phyloP scores from a whole-genome alignment of 2,888 invertebrate genomes.

The Drosophila nr. perissopoda region DNA sequence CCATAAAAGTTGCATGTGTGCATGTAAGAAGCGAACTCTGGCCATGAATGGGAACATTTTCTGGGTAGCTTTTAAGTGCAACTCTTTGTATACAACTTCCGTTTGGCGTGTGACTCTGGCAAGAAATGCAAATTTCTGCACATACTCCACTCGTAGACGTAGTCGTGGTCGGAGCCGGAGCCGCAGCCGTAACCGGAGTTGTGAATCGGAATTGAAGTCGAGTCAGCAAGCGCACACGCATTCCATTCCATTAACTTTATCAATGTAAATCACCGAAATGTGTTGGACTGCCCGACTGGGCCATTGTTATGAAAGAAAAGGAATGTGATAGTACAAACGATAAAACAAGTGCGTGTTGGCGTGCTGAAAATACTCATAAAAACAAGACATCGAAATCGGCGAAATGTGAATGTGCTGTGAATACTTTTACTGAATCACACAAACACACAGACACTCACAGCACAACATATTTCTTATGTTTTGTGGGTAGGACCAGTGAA shows the following conservation, averaged over 20 bases:
- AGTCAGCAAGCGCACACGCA: conserved; percentile 74
- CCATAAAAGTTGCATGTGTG: conserved; percentile 78
- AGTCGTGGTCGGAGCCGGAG: conserved; percentile 13
- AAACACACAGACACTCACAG: not conserved
- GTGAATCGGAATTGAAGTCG: conserved; percentile 54
- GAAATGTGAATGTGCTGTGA: conserved; percentile 39
- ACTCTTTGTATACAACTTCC: conserved; percentile 81
- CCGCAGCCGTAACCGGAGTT: conserved; percentile 24
- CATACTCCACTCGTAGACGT: conserved; percentile 34
- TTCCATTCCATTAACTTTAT: conserved; percentile 79
- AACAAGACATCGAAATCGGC: conserved; percentile 52
- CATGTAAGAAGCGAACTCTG: conserved; percentile 38
- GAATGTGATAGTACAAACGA: conserved; percentile 58
- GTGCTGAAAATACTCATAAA: conserved; percentile 53
- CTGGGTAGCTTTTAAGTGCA: conserved; percentile 74
- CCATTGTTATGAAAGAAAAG: conserved; percentile 63
- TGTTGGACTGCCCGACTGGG: conserved; percentile 45
- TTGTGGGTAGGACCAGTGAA: conserved; percentile 1
- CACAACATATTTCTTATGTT: not conserved
- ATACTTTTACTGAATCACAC: conserved; percentile 10
- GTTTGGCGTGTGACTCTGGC: conserved; percentile 68
- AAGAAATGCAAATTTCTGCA: conserved; percentile 79
- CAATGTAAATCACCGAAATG: conserved; percentile 79
- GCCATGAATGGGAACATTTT: conserved; percentile 67
- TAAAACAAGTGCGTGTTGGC: conserved; percentile 70